Evolutionary conservation across 2,113 vertebrate genomes (phyloP).

Genomic region (Tichodroma muraria): DNA sequence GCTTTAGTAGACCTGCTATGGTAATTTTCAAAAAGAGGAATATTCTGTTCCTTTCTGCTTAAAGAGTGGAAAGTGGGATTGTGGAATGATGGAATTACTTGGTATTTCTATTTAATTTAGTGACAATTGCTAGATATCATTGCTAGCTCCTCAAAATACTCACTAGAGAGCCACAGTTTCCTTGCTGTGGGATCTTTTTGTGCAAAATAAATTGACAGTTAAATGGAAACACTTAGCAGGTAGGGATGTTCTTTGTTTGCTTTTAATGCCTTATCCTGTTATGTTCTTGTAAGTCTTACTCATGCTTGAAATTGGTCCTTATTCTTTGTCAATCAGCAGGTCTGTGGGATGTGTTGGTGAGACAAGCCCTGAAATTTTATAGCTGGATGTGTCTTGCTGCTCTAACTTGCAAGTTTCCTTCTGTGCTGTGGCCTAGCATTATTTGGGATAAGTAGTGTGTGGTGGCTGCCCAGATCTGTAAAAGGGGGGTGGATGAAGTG

Average conservation of each 20-base stretch:
- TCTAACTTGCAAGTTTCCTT: not conserved
- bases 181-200: not conserved
- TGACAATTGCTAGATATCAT: not conserved
- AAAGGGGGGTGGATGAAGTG: not conserved
- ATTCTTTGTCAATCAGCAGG: not conserved
- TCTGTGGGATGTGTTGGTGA: not conserved
- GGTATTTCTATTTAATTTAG: not conserved
- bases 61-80: not conserved
- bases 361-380: not conserved
- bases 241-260: not conserved
- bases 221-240: not conserved
- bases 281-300: not conserved
- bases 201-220: not conserved
- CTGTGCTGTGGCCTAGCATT: not conserved
- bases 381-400: not conserved
- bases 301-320: not conserved
- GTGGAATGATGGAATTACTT: not conserved
- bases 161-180: not conserved
- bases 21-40: not conserved
- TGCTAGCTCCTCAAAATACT: not conserved
- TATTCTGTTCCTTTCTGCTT: not conserved
- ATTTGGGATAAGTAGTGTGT: not conserved
- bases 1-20: not conserved
- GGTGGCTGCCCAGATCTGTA: not conserved
- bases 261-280: not conserved